Evolutionary conservation across 2,797 vertebrate species (phyloP).

Genomic region (Epinephelus malabaricus): DNA sequence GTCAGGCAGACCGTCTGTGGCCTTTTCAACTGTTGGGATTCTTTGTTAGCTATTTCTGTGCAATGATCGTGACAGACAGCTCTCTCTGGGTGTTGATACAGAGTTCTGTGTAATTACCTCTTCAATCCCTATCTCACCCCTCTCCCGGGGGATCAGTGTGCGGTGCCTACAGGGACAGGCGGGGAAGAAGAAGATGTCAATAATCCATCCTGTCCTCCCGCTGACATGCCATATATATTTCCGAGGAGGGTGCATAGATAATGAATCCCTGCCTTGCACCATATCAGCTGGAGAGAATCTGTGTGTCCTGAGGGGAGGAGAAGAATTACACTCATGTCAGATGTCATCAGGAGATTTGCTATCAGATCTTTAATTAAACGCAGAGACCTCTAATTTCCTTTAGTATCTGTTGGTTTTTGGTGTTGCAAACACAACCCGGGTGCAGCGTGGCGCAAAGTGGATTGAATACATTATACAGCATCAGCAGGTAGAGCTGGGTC

Average conservation of each 20-base stretch:
- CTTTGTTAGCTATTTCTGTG: conserved; percentile 68
- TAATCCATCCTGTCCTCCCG: conserved; percentile 73
- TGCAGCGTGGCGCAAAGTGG: conserved; percentile 1
- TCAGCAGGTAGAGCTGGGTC: conserved; percentile 19
- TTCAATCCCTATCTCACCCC: conserved; percentile 67
- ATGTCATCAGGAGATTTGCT: conserved; percentile 58
- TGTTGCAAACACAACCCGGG: conserved; percentile 1
- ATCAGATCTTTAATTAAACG: conserved; percentile 68
- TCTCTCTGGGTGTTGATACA: conserved; percentile 73
- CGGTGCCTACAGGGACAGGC: conserved; percentile 68
- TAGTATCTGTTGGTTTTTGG: background rate
- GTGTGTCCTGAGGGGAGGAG: conserved; percentile 63
- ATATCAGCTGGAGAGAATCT: conserved; percentile 65
- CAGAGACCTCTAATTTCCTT: conserved; percentile 36
- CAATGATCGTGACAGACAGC: conserved; percentile 73
- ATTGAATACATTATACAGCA: background rate
- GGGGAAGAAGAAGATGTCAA: conserved; percentile 79
- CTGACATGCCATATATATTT: conserved; percentile 79
- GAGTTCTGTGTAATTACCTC: conserved; percentile 78
- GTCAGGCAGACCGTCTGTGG: conserved; percentile 60
- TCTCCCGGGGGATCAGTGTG: conserved; percentile 64
- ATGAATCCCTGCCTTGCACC: conserved; percentile 67
- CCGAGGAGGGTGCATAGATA: conserved; percentile 71
- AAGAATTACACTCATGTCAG: conserved; percentile 57
- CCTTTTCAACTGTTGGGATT: conserved; percentile 60